Conservation (phyloP, 1,140 invertebrate species). For the Leucophenga varia region DNA sequence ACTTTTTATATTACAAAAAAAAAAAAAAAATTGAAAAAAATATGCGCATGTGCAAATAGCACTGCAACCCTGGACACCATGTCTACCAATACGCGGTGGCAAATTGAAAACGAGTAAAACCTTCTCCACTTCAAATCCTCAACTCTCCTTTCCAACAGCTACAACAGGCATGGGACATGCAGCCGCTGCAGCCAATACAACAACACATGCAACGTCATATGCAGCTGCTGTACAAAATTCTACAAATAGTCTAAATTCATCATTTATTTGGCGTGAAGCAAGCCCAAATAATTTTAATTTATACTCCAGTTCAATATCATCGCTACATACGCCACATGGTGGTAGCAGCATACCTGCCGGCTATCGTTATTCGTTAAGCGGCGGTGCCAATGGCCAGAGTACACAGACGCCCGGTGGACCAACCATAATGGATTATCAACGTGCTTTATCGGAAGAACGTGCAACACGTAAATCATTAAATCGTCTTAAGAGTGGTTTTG, state of each 20-base stretch:
- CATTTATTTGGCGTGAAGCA: conserved; percentile 55
- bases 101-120: conserved; percentile 56
- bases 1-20: too few species aligned
- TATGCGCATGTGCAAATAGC: too few species aligned
- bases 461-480: conserved; percentile 43
- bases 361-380: conserved; percentile 37
- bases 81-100: conserved; percentile 54
- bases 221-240: conserved; percentile 32
- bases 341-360: conserved; percentile 6
- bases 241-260: conserved; percentile 51
- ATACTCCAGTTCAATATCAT: conserved; percentile 52
- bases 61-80: conserved; percentile 56
- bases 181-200: conserved; percentile 13
- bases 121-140: conserved; percentile 56
- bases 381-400: conserved; percentile 6
- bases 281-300: conserved; percentile 56
- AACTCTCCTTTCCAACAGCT: conserved; percentile 38
- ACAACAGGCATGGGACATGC: conserved; percentile 21
- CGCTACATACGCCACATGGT: conserved; percentile 26
- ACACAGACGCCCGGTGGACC: background rate
- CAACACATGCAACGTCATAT: conserved; percentile 7
- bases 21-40: too few species aligned
- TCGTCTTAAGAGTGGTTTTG: conserved; percentile 52
- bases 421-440: conserved; percentile 39
- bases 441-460: conserved; percentile 51